phyloP scores from a whole-genome alignment of 2,113 vertebrate genomes.

The Laticauda laticaudata region DNA sequence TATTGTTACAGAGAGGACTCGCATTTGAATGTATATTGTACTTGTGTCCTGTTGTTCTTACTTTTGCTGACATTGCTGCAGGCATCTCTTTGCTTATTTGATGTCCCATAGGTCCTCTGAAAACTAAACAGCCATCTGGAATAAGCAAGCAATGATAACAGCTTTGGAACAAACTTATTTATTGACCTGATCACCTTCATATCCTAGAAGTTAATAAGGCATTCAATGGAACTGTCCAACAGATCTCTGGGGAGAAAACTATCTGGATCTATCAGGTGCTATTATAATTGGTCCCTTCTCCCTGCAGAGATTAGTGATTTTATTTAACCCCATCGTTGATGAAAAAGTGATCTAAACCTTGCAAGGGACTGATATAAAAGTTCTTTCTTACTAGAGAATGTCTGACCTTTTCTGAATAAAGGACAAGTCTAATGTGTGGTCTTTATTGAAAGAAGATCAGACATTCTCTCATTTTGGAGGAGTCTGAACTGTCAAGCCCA shows the following conservation, averaged over 20 bases:
- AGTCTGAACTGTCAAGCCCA: background rate
- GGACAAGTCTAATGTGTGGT: background rate
- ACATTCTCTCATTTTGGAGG: background rate
- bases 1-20: background rate
- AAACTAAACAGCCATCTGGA: background rate
- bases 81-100: background rate
- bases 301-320: background rate
- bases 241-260: background rate
- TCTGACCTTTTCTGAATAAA: background rate
- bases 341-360: background rate
- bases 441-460: background rate
- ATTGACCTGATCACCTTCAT: background rate
- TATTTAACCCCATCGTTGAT: background rate
- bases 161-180: background rate
- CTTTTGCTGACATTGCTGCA: background rate
- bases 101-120: background rate
- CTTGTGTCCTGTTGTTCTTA: background rate
- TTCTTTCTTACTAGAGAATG: background rate
- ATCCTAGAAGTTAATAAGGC: background rate
- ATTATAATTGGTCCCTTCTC: background rate
- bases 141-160: background rate
- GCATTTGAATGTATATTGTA: background rate
- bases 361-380: background rate
- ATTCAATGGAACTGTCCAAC: background rate
- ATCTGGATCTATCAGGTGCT: background rate